Evolutionary conservation across 1,140 invertebrate species (phyloP), one percentile per base, ranked within the genome.

Genomic region (Lordiphosa clarofinis): DNA sequence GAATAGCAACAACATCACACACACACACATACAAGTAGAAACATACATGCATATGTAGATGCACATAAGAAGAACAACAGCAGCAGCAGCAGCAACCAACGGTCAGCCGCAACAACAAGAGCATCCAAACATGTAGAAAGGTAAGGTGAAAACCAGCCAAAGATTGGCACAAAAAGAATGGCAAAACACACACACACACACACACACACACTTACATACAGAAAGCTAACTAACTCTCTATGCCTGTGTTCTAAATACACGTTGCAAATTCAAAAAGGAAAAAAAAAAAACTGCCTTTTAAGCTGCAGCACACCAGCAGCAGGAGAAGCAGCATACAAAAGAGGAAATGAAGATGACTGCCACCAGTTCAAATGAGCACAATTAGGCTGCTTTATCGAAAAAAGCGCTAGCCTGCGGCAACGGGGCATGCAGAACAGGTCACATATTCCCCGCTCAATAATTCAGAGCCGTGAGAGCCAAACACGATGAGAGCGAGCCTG

Each of bases 371-470:
- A 82, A 82, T 82, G 79, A 82, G 78, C 73, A 84, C 78, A 82
- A 82, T 82, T 82, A 82, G 78, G 79, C 79, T 75, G 69, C 78
- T 81, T 75, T 81, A 81, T 81, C 73, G 76, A 81, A 60, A 69
- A 50, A 57, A 74, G 48, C 57, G 57, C 63, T 50, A 74, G 54
- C 50, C 46, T 53, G 55, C 37, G 70, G 50, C 49, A 68, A 44
- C 52, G 28, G 72, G 44, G 54, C 31, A 43, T 33, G 43, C 62
- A 59, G 66, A 82, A 81, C 76, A 82, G 78, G 76, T 82, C 76
- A 79, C 74, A 74, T 74, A 46, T 46, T 46, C 43, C 66, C 72
- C 71, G 58, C 76, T 81, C 76, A 81, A 72, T 81, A 81, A 73
- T 73, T 79, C 69, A 73, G 70, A 43, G 28, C 47, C 58, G 62